Conservation (phyloP, 2,113 vertebrate species). For the Callionymus lyra region DNA sequence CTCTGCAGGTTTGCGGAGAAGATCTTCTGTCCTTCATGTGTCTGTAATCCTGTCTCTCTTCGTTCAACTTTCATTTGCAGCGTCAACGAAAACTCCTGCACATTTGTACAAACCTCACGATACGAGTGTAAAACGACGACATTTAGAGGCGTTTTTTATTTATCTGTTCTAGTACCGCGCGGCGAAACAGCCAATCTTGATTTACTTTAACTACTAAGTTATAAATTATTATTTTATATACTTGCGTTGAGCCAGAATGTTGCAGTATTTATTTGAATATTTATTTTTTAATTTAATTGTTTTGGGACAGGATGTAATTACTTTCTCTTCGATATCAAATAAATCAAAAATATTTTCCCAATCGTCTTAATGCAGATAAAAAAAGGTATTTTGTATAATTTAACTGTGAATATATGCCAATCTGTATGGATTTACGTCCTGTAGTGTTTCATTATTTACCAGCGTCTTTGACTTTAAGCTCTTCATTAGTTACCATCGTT, state of each 20-base stretch:
- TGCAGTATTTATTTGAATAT: constrained; percentile 32
- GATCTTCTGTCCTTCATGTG: constrained; percentile 56
- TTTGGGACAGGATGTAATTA: constrained; percentile 56
- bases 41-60: constrained; percentile 15
- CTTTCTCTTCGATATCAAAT: constrained; percentile 57
- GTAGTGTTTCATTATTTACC: constrained; percentile 58
- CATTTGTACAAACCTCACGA: constrained; percentile 68
- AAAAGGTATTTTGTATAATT: constrained; percentile 68
- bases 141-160: constrained; percentile 65
- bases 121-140: constrained; percentile 57
- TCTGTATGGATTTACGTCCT: constrained; percentile 60
- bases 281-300: constrained; percentile 34
- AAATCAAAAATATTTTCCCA: constrained; percentile 65
- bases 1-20: constrained; percentile 40
- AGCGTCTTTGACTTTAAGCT: constrained; percentile 49
- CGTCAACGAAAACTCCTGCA: constrained; percentile 51
- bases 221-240: not conserved
- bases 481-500: constrained; percentile 54
- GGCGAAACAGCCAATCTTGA: constrained; percentile 50
- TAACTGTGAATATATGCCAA: constrained; percentile 61
- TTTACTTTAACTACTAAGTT: constrained; percentile 19
- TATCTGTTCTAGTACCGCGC: constrained; percentile 68
- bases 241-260: constrained; percentile 42
- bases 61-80: constrained; percentile 56
- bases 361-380: constrained; percentile 54